Evolutionary conservation across 2,888 invertebrate genomes (phyloP), one percentile per base, ranked within the genome.

Genomic region (Hydropsyche betteni): DNA sequence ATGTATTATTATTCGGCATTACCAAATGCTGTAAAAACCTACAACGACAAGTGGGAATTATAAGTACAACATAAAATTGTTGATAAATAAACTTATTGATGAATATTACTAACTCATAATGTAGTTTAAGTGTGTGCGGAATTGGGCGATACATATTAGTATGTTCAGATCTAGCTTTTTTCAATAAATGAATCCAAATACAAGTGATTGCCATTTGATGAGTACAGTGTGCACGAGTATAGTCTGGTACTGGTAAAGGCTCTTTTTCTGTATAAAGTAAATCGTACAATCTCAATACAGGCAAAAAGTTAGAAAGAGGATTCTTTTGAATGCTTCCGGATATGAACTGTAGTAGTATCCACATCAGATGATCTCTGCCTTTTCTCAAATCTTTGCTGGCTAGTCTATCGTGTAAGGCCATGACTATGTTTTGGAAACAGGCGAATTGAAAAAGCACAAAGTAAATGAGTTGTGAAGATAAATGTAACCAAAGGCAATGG

Each of bases 311-410:
- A 0, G 93, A 91, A 68, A 95, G 85, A 0, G 97, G 95, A 85
- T 97, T 97, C 81, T 97, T 92, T 84, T 97, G 96, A 81, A 97
- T 97, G 82, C 96, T 97, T 69, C 98, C 98, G 0, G 98, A 98
- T 81, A 99, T 96, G 82, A 97, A 98, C 86, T 99, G 99, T 61
- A 99, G 86, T 16, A 99, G 86, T 24, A 97, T 94, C 98, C 99
- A 99, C 98, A 99, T 99, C n/a, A 99, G 87, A 82, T 99, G 97
- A 85, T 98, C 98, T 69, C 99, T 88, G 0, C 98, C 97, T 84
- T 95, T 94, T 77, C 93, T 90, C 83, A 97, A 87, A 82, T 96
- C 95, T 80, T 93, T 89, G 6, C 92, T 92, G 61, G 92, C 89
- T 52, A 95, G 84, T 87, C 94, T 95, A 76, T 94, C 93, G 83